Evolutionary conservation across 2,113 vertebrate genomes (phyloP), one percentile per base, ranked within the genome.

Genomic region (Brachyistius frenatus): DNA sequence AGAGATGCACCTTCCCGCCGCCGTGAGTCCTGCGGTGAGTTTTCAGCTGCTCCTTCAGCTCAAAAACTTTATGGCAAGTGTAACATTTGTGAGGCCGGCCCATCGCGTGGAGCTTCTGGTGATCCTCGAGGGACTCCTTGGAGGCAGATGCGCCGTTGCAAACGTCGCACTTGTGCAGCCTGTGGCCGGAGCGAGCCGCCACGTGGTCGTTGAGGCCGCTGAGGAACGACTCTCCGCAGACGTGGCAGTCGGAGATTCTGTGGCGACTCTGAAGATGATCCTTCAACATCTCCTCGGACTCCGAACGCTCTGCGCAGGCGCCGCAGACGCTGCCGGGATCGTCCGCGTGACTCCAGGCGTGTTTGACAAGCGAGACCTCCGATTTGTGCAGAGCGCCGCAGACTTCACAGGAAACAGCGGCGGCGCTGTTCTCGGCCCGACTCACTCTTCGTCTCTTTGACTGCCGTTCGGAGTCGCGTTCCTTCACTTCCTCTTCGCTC

Each of bases 171-270:
- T 54, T 0, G 5, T 71, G 4, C 0, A 63, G 68, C 1, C 1
- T 66, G 54, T 75, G 52, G 0, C 61, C 80, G 0, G 77, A 62
- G 52, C 80, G 84, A 0, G 35, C 41, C 0, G 80, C 72, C 23
- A 66, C 49, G 0, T 78, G 80, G 10, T 87, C 82, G 0, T 31
- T 6, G 3, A 85, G 57, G 57, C 62, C 0, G 2, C 36, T 1
- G 23, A 70, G 56, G n/a, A 80, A 84, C 1, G 76, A 30, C 63
- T 88, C 71, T 6, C 73, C 76, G 7, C 87, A 82, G 0, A 71
- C 14, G 62, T 47, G 73, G 16, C 79, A 75, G 53, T 77, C 69
- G 0, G 57, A 8, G 0, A 46, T 71, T 72, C 46, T 52, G 56
- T 88, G 88, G 1, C 0, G 30, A 23, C 15, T 53, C 0, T 55